Evolutionary conservation across 2,797 vertebrate genomes (phyloP), one percentile per base, ranked within the genome.

Genomic region (Setipinna tenuifilis): DNA sequence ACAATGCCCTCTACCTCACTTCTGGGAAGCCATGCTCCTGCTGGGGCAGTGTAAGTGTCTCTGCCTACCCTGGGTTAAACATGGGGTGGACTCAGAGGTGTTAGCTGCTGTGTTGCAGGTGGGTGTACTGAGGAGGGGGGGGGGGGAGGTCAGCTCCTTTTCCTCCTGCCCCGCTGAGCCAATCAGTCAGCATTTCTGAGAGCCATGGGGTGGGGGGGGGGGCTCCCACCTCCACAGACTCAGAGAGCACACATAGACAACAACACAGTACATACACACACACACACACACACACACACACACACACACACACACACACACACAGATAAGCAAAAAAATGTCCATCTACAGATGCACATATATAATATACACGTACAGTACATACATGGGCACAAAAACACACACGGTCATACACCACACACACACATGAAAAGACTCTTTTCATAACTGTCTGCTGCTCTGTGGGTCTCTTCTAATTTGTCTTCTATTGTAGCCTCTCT

Each of bases 101-200:
- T 65, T 62, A 62, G 61, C 23, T n/a, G 23, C 6, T 25, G n/a
- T 23, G n/a, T n/a, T 6, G 65, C 16, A 9, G 25, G 28, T 71
- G 65, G 25, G 35, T 41, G n/a, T n/a, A n/a, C n/a, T n/a, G n/a
- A n/a, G n/a, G n/a, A n/a, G 35, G 35, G 5, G 35, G 12, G 71
- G 10, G 17, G 35, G 44, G 71, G 41, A 44, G 71, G 31, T 44
- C 31, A 0, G 17, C 71, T 78, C 31, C 41, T 21, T 31, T 17
- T n/a, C 17, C 2, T 41, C 6, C 25, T 78, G 31, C 28, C 68
- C 68, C 19, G 68, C 68, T 75, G 68, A 28, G 68, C 68, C 31
- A 75, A 75, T 75, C 68, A 75, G 28, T 75, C 68, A 75, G 68
- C 28, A 75, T 75, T 75, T 28, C 68, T 35, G 28, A 35, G 68